These are phyloP conservation scores for Pantherophis vulpinus DNA, from an alignment of 2,797 vertebrate species.

Conservation along the genomic window DNA sequence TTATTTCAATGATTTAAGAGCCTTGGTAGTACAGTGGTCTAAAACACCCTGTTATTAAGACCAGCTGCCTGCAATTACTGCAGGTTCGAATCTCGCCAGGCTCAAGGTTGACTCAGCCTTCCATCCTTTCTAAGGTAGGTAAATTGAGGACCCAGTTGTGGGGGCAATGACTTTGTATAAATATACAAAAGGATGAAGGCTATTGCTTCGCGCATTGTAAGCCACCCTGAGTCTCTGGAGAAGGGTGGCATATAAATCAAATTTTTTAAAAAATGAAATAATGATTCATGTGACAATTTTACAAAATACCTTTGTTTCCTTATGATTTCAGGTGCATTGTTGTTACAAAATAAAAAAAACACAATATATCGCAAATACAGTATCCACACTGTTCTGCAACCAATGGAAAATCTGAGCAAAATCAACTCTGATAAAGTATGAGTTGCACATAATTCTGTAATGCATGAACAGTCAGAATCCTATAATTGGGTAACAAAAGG, in stretches of 20 bases:
- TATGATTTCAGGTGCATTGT: neutral
- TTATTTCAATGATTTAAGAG: neutral
- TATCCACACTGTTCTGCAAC: neutral
- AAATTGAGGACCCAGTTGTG: too few species aligned
- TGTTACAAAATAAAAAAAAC: neutral
- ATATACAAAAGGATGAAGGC: too few species aligned
- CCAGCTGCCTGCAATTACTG: too few species aligned
- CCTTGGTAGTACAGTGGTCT: too few species aligned
- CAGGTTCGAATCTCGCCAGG: too few species aligned
- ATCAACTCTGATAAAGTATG: neutral
- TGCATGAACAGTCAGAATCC: neutral
- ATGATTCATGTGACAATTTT: neutral
- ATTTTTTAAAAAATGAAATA: neutral
- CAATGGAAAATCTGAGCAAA: neutral
- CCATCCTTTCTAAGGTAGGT: too few species aligned
- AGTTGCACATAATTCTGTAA: neutral
- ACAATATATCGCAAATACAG: neutral
- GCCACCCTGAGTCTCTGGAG: too few species aligned
- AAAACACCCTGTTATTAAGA: too few species aligned
- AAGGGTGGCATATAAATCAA: too few species aligned
- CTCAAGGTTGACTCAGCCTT: too few species aligned
- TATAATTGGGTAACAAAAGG: neutral
- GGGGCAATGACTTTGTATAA: too few species aligned
- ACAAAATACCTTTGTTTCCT: neutral
- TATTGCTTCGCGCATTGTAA: too few species aligned